These are phyloP conservation scores for Telmatochromis brichardi DNA, from an alignment of 2,113 vertebrate genomes.

Conservation along the genomic window DNA sequence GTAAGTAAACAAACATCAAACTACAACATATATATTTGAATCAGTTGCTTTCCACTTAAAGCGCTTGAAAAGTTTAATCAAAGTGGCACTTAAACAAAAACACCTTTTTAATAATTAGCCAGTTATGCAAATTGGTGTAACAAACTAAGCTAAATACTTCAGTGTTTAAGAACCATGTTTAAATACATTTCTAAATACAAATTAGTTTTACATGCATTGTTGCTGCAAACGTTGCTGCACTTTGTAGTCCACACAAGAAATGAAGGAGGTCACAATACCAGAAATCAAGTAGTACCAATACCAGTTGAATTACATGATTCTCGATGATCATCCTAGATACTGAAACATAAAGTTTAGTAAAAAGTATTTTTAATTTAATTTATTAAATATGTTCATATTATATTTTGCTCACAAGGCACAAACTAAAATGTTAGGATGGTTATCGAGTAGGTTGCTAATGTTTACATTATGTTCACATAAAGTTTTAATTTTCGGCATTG, in stretches of 20 bases:
- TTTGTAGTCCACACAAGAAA: background rate
- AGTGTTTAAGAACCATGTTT: background rate
- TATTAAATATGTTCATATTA: background rate
- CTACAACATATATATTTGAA: background rate
- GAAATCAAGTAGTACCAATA: background rate
- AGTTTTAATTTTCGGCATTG: accelerated
- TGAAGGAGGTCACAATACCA: background rate
- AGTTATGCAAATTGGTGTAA: background rate
- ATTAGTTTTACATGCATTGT: background rate
- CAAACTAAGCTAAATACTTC: background rate
- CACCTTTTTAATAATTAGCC: background rate
- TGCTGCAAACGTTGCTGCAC: accelerated
- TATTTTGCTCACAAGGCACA: background rate
- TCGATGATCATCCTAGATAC: background rate
- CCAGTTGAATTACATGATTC: background rate
- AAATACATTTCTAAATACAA: background rate
- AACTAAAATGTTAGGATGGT: background rate
- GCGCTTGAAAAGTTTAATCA: background rate
- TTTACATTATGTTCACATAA: background rate
- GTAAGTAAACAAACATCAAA: background rate
- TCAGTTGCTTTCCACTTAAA: background rate
- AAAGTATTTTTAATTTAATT: background rate
- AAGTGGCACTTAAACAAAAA: background rate
- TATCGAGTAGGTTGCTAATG: background rate
- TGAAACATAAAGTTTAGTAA: background rate